phyloP scores from a whole-genome alignment of 1,140 invertebrate species.

The Drosophila oshimai region DNA sequence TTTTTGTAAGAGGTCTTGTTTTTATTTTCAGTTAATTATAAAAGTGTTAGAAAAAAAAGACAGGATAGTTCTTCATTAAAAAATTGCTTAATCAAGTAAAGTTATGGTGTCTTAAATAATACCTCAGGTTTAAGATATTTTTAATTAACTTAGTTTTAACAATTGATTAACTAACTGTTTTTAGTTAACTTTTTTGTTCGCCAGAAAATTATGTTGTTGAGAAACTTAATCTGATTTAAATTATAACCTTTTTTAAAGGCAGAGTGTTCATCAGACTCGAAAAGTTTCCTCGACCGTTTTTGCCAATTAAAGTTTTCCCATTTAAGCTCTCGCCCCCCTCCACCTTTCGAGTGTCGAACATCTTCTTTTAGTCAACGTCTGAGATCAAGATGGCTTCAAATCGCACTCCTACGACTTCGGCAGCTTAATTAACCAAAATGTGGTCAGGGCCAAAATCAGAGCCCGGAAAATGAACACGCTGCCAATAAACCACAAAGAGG shows the following conservation, averaged over 20 bases:
- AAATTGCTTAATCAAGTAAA: too few relatives aligned
- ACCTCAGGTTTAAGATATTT: too few relatives aligned
- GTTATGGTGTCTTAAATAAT: too few relatives aligned
- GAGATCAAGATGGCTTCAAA: constrained; percentile 13
- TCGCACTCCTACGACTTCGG: neutral
- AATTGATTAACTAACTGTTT: too few relatives aligned
- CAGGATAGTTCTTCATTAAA: too few relatives aligned
- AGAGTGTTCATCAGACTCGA: neutral
- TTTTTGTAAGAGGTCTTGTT: too few relatives aligned
- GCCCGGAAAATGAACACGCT: constrained; percentile 31
- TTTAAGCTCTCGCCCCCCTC: constrained; percentile 6
- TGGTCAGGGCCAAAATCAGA: constrained; percentile 38
- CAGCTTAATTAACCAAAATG: constrained; percentile 43
- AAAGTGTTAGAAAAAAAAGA: too few relatives aligned
- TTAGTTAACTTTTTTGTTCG: too few relatives aligned
- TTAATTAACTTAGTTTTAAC: too few relatives aligned
- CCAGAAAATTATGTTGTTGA: neutral
- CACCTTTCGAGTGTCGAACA: neutral
- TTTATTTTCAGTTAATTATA: too few relatives aligned
- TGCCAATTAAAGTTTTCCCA: constrained; percentile 33
- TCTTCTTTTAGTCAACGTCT: constrained; percentile 12
- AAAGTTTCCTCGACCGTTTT: constrained; percentile 1
- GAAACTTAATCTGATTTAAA: constrained; percentile 2
- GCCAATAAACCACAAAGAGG: constrained; percentile 13
- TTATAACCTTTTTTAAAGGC: constrained; percentile 7